phyloP scores from a whole-genome alignment of 2,113 vertebrate genomes.

The Odocoileus hemionus region DNA sequence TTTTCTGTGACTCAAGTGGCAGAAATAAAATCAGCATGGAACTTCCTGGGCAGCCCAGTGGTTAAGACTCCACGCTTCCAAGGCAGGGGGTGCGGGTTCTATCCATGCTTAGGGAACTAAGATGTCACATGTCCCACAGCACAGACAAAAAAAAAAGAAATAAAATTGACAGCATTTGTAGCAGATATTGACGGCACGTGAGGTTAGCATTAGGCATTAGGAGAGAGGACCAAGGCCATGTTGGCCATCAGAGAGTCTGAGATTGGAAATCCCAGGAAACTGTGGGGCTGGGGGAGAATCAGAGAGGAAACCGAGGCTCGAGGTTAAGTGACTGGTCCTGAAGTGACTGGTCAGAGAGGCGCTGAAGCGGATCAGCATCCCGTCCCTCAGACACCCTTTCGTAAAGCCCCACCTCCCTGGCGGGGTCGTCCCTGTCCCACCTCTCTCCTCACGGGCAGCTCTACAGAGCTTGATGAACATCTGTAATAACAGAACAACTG shows the following conservation, averaged over 20 bases:
- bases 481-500: not conserved
- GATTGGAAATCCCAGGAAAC: not conserved
- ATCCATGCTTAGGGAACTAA: not conserved
- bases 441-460: not conserved
- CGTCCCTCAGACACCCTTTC: not conserved
- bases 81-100: not conserved
- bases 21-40: slow-evolving; percentile 10
- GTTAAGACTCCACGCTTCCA: not conserved
- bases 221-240: not conserved
- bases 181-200: not conserved
- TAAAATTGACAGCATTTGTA: not conserved
- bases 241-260: not conserved
- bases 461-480: not conserved
- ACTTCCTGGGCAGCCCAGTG: not conserved
- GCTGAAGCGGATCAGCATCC: not conserved
- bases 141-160: not conserved
- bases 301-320: not conserved
- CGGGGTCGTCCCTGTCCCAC: no score
- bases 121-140: not conserved
- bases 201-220: not conserved
- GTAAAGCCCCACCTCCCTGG: not conserved
- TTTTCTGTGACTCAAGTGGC: not conserved
- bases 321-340: not conserved
- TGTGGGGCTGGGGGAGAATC: not conserved
- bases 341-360: not conserved